Base-by-base conservation (phyloP, 2,113 vertebrate genomes). In the Ageneiosus marmoratus region DNA sequence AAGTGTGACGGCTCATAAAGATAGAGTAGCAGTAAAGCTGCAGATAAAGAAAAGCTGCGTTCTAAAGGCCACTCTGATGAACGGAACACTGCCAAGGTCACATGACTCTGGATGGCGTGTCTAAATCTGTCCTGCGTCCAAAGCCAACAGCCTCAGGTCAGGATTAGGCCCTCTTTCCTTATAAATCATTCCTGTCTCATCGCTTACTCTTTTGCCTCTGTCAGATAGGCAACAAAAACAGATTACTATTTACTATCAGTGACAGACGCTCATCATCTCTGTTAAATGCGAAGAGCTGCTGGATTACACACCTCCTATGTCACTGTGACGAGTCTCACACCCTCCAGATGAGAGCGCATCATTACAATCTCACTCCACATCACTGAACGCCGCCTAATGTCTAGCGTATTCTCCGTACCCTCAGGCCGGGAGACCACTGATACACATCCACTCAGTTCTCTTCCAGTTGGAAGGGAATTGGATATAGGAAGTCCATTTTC, bases 11-110 rank as follows among this genome's bases (percentile, higher is more conserved):
- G 83, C 63, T 87, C 89, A 89, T 94, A 93, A 93, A 95, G 94
- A 94, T 94, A 94, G 58, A 86, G 41, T 29, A 81, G 89, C 89
- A 82, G 89, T 94, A 92, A 93, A 93, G 84, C 29, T 55, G 27
- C n/a, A 85, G 91, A 93, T 94, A 92, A 93, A 88, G 81, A 85
- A 89, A 79, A 83, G 58, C 85, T 88, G 75, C 77, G 89, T 93
- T 92, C 92, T 90, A 94, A 94, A 93, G 92, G 92, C 90, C 93
- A 89, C 20, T 2, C 60, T 89, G 88, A 89, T 70, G 74, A 85
- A 85, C 88, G 86, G 85, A 90, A 91, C 87, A 85, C 88, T 87
- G 51, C 44, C 53, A 37, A 50, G 56, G 80, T 72, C 79, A 87
- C 86, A 86, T 89, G 87, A 91, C 89, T 87, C 58, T 41, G 53